Percentiles rank a stretch among this genome's conserved stretches.
phyloP scores from a whole-genome alignment of 2,888 invertebrate species.

The Watsonalla cultraria region DNA sequence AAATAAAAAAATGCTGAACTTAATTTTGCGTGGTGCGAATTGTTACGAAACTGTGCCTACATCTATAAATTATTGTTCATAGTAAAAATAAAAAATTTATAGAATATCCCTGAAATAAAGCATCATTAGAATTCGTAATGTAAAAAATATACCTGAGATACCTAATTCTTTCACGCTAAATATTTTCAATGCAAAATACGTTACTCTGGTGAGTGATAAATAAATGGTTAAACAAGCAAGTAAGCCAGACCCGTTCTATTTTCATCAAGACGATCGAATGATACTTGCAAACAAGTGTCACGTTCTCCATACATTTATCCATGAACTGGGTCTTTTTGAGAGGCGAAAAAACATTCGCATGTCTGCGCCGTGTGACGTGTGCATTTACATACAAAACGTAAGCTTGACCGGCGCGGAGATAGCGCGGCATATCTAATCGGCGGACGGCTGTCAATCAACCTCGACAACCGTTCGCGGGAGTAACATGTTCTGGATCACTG shows the following conservation, averaged over 20 bases:
- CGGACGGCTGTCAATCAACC: slow-evolving; percentile 59
- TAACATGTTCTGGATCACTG: slow-evolving; percentile 49
- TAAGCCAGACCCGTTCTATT: slow-evolving; percentile 8
- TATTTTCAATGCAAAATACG: neutral
- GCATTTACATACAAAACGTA: slow-evolving; percentile 71
- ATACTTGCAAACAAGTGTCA: slow-evolving; percentile 32
- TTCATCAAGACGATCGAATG: slow-evolving; percentile 18
- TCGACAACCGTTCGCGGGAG: slow-evolving; percentile 46
- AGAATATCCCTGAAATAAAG: too few species aligned
- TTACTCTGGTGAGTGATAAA: slow-evolving; percentile 1
- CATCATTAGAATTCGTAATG: too few species aligned
- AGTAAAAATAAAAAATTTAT: too few species aligned
- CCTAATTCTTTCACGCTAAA: neutral
- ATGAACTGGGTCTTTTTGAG: slow-evolving; percentile 39
- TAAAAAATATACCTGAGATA: too few species aligned
- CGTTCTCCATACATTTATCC: slow-evolving; percentile 34
- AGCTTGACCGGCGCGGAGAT: slow-evolving; percentile 58
- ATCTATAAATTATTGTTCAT: too few species aligned
- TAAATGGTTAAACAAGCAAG: neutral
- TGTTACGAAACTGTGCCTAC: too few species aligned
- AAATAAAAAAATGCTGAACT: too few species aligned
- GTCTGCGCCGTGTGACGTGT: slow-evolving; percentile 41
- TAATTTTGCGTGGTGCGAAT: too few species aligned
- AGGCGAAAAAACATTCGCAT: slow-evolving; percentile 42
- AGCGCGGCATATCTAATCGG: slow-evolving; percentile 69